These are phyloP conservation scores for Agrypnus murinus DNA, from an alignment of 2,888 invertebrate species.

Conservation along the genomic window DNA sequence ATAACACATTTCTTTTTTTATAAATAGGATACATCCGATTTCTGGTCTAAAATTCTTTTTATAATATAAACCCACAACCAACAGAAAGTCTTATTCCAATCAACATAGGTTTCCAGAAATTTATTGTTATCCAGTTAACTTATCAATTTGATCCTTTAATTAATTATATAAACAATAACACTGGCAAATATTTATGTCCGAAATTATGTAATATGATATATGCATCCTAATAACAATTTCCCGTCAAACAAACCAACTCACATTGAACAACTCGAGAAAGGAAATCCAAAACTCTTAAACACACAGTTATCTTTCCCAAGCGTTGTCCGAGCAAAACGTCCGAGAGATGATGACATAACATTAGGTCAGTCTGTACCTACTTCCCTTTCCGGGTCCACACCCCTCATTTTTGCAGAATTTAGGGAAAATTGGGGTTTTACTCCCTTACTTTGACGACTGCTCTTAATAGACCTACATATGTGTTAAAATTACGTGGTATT, in stretches of 20 bases:
- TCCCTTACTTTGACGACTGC: conserved; percentile 56
- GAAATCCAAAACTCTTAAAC: conserved; percentile 62
- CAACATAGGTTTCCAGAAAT: no score
- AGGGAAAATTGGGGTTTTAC: conserved; percentile 66
- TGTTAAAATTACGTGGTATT: conserved; percentile 39
- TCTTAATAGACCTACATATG: conserved; percentile 48
- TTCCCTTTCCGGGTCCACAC: conserved; percentile 65
- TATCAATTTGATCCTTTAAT: background rate
- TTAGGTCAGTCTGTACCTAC: conserved; percentile 68
- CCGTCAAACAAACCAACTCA: conserved; percentile 54
- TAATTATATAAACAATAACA: background rate
- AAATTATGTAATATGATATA: conserved; percentile 49
- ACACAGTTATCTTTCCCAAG: conserved; percentile 56
- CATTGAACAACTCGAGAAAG: conserved; percentile 54
- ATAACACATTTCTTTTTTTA: background rate
- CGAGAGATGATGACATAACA: conserved; percentile 65
- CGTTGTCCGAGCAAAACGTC: conserved; percentile 56
- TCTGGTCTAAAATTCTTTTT: no score
- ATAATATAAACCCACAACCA: no score
- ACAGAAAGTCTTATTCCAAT: no score
- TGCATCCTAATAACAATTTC: conserved; percentile 44
- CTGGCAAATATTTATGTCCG: conserved; percentile 21
- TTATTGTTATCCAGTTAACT: no score
- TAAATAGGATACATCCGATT: background rate
- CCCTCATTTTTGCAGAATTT: conserved; percentile 65